Conservation (phyloP, 2,888 invertebrate species). For the Corbicula japonica region DNA sequence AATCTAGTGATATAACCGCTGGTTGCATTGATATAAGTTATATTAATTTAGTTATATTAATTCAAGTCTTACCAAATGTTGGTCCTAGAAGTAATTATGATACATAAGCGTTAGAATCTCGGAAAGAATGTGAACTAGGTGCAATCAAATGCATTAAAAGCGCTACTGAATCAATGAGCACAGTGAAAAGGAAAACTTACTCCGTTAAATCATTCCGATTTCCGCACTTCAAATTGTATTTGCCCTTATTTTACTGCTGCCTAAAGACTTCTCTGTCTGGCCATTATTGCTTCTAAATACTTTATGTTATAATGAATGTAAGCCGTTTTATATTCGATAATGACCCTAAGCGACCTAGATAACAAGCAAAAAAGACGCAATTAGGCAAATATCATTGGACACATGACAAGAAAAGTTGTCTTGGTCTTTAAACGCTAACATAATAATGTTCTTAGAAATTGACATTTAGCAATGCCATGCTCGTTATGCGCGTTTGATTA, state of each 20-base stretch:
- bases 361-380: conserved; percentile 91
- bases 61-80: conserved; percentile 71
- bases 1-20: conserved; percentile 68
- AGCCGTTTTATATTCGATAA: conserved; percentile 93
- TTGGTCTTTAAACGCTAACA: conserved; percentile 87
- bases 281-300: conserved; percentile 89
- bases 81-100: conserved; percentile 63
- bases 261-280: conserved; percentile 71
- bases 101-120: conserved; percentile 75
- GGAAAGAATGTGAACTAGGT: conserved; percentile 65
- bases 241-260: conserved; percentile 88
- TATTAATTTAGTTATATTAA: conserved; percentile 66
- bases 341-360: conserved; percentile 93
- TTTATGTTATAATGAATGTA: conserved; percentile 93
- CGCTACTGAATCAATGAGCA: conserved; percentile 94
- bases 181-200: conserved; percentile 90
- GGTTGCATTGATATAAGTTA: conserved; percentile 46
- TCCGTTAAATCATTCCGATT: conserved; percentile 89
- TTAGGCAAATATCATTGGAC: conserved; percentile 92
- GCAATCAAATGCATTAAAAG: conserved; percentile 88
- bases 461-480: conserved; percentile 91
- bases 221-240: conserved; percentile 91
- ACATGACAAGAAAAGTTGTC: conserved; percentile 87
- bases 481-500: conserved; percentile 92
- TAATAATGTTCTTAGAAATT: conserved; percentile 87